These are phyloP conservation scores for Centropus bengalensis DNA, from an alignment of 2,113 vertebrate species.

Conservation along the genomic window DNA sequence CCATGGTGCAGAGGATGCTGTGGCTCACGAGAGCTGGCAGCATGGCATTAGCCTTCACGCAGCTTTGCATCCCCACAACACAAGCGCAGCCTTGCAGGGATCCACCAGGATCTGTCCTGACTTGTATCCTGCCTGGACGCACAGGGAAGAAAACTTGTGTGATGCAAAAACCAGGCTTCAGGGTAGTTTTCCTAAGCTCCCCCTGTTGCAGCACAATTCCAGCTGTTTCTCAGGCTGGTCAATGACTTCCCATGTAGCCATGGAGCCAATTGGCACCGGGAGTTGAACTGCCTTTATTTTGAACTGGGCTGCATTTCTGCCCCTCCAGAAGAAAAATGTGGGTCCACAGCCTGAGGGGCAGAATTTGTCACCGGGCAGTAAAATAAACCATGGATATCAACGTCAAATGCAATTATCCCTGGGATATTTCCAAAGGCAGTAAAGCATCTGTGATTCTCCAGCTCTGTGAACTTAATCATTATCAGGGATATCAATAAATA, in stretches of 20 bases:
- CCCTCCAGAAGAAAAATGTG: not conserved
- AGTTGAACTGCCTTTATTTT: not conserved
- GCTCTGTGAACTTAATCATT: not conserved
- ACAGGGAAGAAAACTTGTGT: not conserved
- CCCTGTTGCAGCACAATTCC: not conserved
- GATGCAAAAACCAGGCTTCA: not conserved
- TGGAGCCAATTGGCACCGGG: accelerated
- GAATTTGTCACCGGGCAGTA: not conserved
- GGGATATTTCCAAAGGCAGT: not conserved
- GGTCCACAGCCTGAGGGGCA: not conserved
- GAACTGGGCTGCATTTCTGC: not conserved
- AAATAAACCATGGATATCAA: not conserved
- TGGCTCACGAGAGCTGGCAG: not conserved
- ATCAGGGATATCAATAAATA: accelerated
- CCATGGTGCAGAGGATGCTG: accelerated
- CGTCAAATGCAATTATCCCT: not conserved
- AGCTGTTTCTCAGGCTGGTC: not conserved
- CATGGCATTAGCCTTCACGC: accelerated
- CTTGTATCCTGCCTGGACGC: not conserved
- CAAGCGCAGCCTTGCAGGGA: not conserved
- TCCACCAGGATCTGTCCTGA: not conserved
- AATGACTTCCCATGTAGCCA: accelerated
- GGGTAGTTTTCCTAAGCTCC: not conserved
- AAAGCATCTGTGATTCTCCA: not conserved
- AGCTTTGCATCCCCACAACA: accelerated